These are phyloP conservation scores for Zeuzera pyrina DNA, from an alignment of 2,888 invertebrate genomes.

Conservation along the genomic window DNA sequence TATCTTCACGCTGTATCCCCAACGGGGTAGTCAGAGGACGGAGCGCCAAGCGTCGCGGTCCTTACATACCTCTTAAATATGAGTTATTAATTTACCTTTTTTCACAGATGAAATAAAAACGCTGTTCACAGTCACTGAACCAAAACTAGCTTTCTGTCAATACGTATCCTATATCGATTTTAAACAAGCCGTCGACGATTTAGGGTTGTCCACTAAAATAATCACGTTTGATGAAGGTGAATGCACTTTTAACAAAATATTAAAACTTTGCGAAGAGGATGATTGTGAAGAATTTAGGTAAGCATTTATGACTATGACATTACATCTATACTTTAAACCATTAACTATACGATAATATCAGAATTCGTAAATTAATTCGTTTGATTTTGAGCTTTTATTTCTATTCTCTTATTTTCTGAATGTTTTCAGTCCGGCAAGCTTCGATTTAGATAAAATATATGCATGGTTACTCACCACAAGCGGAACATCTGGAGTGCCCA, in stretches of 20 bases:
- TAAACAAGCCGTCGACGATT: background rate
- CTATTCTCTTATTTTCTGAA: no score
- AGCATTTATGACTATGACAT: background rate
- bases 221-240: conserved; percentile 2
- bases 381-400: no score
- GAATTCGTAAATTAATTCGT: no score
- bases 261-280: background rate
- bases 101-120: conserved; percentile 4
- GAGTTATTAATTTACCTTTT: background rate
- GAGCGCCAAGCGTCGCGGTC: no score
- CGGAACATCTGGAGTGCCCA: conserved; percentile 42
- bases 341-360: no score
- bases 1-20: no score
- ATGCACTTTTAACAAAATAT: background rate
- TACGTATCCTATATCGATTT: background rate
- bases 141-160: conserved; percentile 5
- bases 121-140: conserved; percentile 1
- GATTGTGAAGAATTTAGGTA: conserved; percentile 2
- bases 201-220: background rate
- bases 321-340: background rate
- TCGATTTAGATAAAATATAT: conserved; percentile 33
- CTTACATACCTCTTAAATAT: no score
- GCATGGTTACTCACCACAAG: conserved; percentile 42
- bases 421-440: conserved; percentile 31
- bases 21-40: no score